Conservation (phyloP, 2,113 vertebrate genomes). For the Lamprologus speciosus region DNA sequence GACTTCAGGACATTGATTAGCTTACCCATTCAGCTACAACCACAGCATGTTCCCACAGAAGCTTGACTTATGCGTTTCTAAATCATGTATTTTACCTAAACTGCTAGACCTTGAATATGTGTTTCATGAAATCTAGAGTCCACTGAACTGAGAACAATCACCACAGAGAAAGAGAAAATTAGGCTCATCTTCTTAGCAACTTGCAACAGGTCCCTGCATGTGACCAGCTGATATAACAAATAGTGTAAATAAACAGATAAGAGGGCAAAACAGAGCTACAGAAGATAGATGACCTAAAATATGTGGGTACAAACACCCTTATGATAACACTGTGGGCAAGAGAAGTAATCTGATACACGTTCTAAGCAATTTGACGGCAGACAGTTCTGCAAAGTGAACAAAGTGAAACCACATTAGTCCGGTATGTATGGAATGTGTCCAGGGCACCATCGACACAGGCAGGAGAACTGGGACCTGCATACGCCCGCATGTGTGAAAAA, state of each 20-base stretch:
- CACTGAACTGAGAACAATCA: neutral
- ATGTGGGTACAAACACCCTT: neutral
- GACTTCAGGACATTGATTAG: neutral
- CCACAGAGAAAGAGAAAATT: neutral
- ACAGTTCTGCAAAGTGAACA: neutral
- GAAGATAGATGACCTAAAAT: neutral
- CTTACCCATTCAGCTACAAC: slow-evolving; percentile 6
- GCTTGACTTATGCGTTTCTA: neutral
- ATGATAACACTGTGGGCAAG: neutral
- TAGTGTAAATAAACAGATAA: neutral
- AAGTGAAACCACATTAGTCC: slow-evolving; percentile 26
- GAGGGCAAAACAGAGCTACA: neutral
- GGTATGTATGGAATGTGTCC: neutral
- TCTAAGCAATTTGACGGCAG: neutral
- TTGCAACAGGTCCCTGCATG: slow-evolving; percentile 11
- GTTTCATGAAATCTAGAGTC: neutral
- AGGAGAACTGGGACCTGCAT: neutral
- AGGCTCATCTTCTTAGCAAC: neutral
- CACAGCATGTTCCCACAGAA: neutral
- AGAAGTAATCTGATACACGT: neutral
- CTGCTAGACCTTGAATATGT: neutral
- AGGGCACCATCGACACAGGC: neutral
- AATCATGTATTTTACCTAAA: neutral
- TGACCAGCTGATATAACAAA: neutral
- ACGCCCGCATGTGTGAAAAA: neutral